Conservation (phyloP, 2,113 vertebrate species). For the Rhizomys pruinosus region DNA sequence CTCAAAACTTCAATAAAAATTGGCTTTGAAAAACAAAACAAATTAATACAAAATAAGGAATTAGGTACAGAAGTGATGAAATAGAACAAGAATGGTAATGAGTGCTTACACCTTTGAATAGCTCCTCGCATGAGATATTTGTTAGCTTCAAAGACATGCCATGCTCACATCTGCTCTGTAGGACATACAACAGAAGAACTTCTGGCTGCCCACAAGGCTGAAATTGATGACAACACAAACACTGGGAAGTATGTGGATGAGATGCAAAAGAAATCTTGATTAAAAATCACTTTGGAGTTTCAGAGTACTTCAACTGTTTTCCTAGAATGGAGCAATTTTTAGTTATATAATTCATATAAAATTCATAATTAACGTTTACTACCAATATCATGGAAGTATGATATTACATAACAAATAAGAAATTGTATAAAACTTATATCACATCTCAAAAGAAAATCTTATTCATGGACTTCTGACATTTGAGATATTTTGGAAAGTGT, state of each 20-base stretch:
- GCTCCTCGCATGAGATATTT: neutral
- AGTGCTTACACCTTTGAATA: neutral
- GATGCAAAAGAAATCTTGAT: neutral
- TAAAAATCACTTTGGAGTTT: conserved; percentile 33
- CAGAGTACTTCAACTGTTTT: neutral
- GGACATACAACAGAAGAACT: neutral
- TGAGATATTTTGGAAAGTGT: neutral
- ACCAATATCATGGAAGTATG: neutral
- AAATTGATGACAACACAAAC: neutral
- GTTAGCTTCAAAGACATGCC: conserved; percentile 15
- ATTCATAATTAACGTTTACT: neutral
- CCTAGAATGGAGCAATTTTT: neutral
- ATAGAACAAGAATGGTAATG: neutral
- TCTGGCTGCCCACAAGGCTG: neutral
- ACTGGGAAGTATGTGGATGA: neutral
- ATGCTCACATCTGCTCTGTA: neutral
- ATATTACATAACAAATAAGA: neutral
- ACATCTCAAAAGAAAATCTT: neutral
- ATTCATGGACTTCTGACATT: neutral
- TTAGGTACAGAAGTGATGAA: neutral
- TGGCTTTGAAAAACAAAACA: too few relatives aligned
- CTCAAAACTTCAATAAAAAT: too few relatives aligned
- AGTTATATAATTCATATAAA: neutral
- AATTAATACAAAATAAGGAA: neutral
- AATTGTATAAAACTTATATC: neutral